Evolutionary conservation across 2,888 invertebrate species (phyloP).

Genomic region (Xestobium rufovillosum): DNA sequence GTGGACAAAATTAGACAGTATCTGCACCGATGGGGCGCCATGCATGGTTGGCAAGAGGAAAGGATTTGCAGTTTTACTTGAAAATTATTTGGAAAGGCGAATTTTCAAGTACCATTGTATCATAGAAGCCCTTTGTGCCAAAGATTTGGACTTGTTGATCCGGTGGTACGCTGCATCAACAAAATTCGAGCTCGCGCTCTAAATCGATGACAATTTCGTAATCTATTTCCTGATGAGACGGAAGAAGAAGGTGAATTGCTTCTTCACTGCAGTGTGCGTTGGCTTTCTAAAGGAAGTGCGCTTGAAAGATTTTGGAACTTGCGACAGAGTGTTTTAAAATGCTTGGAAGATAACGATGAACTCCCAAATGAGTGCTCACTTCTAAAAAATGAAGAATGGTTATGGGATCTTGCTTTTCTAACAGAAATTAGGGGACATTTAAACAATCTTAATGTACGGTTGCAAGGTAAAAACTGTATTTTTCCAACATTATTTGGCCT

Average conservation of each 20-base stretch:
- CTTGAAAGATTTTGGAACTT: slow-evolving; percentile 16
- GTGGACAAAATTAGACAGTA: slow-evolving; percentile 14
- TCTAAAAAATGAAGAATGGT: slow-evolving; percentile 15
- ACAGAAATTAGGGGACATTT: slow-evolving; percentile 11
- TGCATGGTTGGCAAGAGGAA: slow-evolving; percentile 17
- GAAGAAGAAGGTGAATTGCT: slow-evolving; percentile 16
- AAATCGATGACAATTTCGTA: slow-evolving; percentile 10
- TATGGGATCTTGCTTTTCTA: slow-evolving; percentile 16
- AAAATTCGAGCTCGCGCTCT: slow-evolving; percentile 16
- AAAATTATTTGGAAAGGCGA: slow-evolving; percentile 16
- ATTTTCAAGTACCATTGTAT: slow-evolving; percentile 15
- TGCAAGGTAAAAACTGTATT: slow-evolving; percentile 14
- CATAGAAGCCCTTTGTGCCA: slow-evolving; percentile 13
- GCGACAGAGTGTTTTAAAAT: slow-evolving; percentile 13
- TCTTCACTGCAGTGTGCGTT: slow-evolving; percentile 15
- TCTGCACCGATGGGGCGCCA: slow-evolving; percentile 19
- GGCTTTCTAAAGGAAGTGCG: slow-evolving; percentile 16
- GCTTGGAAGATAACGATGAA: slow-evolving; percentile 11
- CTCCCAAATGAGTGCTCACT: slow-evolving; percentile 14
- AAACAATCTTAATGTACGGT: slow-evolving; percentile 12
- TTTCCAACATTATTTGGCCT: slow-evolving; percentile 11
- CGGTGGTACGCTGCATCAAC: slow-evolving; percentile 9
- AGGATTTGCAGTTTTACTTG: slow-evolving; percentile 16
- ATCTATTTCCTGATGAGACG: slow-evolving; percentile 9
- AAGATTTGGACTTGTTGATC: slow-evolving; percentile 6